Conservation (phyloP, 1,140 invertebrate genomes). For the Ooceraea biroi region DNA sequence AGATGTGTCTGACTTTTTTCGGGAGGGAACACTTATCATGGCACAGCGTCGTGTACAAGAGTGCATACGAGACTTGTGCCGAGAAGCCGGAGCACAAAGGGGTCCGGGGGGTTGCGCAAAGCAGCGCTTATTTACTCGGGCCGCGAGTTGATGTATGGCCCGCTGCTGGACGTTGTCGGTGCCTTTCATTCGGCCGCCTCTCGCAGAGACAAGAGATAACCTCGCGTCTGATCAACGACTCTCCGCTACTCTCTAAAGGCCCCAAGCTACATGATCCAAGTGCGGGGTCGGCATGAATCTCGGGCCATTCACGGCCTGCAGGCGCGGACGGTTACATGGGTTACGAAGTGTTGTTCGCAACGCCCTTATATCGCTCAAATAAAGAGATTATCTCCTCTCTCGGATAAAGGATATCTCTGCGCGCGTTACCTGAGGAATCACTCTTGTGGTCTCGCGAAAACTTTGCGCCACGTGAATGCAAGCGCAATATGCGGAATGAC, state of each 20-base stretch:
- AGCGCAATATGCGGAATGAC: too few species aligned
- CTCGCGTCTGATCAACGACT: slow-evolving; percentile 77
- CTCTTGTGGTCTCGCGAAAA: not conserved
- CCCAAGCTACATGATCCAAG: slow-evolving; percentile 70
- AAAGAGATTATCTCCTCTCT: slow-evolving; percentile 6
- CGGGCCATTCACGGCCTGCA: slow-evolving; percentile 57
- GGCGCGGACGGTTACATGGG: slow-evolving; percentile 45
- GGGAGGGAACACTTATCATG: slow-evolving; percentile 18
- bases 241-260: slow-evolving; percentile 70
- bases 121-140: slow-evolving; percentile 83
- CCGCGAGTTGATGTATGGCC: slow-evolving; percentile 80
- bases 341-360: slow-evolving; percentile 2
- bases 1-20: slow-evolving; percentile 31
- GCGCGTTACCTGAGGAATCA: not conserved
- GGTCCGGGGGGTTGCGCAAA: slow-evolving; percentile 65
- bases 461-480: not conserved
- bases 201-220: slow-evolving; percentile 80
- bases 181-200: slow-evolving; percentile 80
- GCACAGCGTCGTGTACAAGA: slow-evolving; percentile 7
- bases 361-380: slow-evolving; percentile 1
- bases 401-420: not conserved
- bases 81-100: slow-evolving; percentile 31
- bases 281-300: slow-evolving; percentile 69
- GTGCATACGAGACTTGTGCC: not conserved
- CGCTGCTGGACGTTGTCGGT: slow-evolving; percentile 81